Percentiles rank a stretch among this genome's conserved stretches.
Conservation (phyloP, 2,113 vertebrate genomes). For the Ictidomys tridecemlineatus region DNA sequence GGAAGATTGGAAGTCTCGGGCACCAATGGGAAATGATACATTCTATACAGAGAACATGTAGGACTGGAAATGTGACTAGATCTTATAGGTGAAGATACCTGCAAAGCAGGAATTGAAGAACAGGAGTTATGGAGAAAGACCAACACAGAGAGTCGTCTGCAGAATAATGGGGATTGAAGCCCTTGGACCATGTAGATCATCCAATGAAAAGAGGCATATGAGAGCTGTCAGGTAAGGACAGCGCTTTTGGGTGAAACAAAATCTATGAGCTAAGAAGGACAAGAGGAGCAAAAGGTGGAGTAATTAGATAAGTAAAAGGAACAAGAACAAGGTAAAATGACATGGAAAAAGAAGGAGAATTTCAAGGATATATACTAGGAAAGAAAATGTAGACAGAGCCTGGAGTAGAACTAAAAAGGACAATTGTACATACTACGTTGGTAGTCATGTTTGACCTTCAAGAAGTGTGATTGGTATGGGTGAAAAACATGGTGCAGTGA, state of each 20-base stretch:
- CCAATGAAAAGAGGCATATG: not conserved
- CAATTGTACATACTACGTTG: not conserved
- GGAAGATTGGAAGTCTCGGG: not conserved
- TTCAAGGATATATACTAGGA: not conserved
- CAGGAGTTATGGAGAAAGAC: not conserved
- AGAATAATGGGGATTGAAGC: not conserved
- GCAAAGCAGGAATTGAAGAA: not conserved
- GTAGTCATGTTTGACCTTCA: not conserved
- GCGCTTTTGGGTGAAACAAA: not conserved
- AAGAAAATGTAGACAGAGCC: not conserved
- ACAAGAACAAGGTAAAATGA: not conserved
- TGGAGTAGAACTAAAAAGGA: not conserved
- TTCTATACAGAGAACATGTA: not conserved
- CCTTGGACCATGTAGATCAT: not conserved
- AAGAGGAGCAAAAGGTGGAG: not conserved
- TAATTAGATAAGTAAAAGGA: not conserved
- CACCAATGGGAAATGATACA: not conserved
- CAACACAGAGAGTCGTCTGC: not conserved
- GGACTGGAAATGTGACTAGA: not conserved
- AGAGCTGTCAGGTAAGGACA: not conserved
- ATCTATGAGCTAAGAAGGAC: not conserved
- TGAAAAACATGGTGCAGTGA: not conserved
- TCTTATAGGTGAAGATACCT: not conserved
- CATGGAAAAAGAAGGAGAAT: not conserved
- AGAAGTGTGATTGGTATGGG: not conserved